These are phyloP conservation scores for Danaus plexippus DNA, from an alignment of 1,140 invertebrate species.

Conservation along the genomic window DNA sequence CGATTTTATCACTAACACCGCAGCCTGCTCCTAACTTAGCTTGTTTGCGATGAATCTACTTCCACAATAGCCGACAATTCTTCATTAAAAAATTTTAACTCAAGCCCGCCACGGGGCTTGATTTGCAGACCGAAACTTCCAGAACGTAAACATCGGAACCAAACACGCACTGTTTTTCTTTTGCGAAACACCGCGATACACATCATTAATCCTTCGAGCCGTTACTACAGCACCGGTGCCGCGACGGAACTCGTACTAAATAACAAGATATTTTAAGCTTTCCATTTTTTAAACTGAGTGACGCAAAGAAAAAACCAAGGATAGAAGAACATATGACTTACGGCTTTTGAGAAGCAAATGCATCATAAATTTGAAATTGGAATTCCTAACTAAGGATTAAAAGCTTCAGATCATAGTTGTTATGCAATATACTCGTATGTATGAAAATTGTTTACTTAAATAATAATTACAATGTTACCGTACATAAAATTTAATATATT, in stretches of 20 bases:
- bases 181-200: not conserved
- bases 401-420: not conserved
- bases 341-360: not conserved
- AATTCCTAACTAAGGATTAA: not conserved
- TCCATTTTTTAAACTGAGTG: slow-evolving; percentile 2
- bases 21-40: too few relatives aligned
- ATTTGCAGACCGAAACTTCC: too few relatives aligned
- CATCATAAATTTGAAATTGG: not conserved
- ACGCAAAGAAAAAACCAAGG: not conserved
- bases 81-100: not conserved
- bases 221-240: not conserved
- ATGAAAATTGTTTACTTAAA: too few relatives aligned
- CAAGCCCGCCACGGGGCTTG: too few relatives aligned
- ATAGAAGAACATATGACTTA: not conserved
- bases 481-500: too few relatives aligned
- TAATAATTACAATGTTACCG: too few relatives aligned
- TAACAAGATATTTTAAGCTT: slow-evolving; percentile 1
- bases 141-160: not conserved
- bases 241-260: slow-evolving; percentile 1
- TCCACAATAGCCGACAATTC: not conserved
- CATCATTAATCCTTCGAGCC: not conserved
- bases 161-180: slow-evolving; percentile 3
- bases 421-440: not conserved
- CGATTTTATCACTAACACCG: too few relatives aligned
- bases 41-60: not conserved